Evolutionary conservation across 2,888 invertebrate species (phyloP).

Genomic region (Steinernema hermaphroditum): DNA sequence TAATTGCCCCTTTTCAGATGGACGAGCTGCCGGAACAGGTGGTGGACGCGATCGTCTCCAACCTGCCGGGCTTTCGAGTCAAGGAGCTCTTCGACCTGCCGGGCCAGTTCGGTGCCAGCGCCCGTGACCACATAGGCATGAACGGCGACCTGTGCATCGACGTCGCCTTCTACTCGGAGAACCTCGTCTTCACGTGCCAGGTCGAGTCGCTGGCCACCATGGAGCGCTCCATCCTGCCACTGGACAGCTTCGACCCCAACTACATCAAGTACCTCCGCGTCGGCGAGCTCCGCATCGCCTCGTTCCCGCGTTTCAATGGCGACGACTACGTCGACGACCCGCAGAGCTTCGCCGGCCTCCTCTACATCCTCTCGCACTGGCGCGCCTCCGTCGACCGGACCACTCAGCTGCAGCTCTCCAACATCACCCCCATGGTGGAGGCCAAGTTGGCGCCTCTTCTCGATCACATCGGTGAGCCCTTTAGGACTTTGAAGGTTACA

Average conservation of each 20-base stretch:
- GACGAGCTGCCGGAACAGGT: not conserved
- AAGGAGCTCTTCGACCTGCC: slow-evolving; percentile 24
- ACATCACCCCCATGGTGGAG: not conserved
- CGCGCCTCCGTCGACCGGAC: slow-evolving; percentile 14
- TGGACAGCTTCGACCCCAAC: slow-evolving; percentile 24
- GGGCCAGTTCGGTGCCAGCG: not conserved
- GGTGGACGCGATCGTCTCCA: slow-evolving; percentile 11
- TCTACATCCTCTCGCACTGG: slow-evolving; percentile 13
- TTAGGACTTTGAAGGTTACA: no score
- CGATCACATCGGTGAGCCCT: not conserved
- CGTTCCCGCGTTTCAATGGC: not conserved
- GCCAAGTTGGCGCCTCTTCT: slow-evolving; percentile 2
- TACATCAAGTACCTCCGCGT: slow-evolving; percentile 13
- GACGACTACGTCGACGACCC: slow-evolving; percentile 15
- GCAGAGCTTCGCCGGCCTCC: slow-evolving; percentile 16
- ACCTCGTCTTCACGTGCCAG: slow-evolving; percentile 15
- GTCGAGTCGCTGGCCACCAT: slow-evolving; percentile 19
- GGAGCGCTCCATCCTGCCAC: slow-evolving; percentile 15
- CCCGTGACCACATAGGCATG: slow-evolving; percentile 20
- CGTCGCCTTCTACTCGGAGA: slow-evolving; percentile 23
- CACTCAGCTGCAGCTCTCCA: slow-evolving; percentile 10
- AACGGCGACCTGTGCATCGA: slow-evolving; percentile 18
- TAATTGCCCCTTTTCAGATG: not conserved
- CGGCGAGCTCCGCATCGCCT: slow-evolving; percentile 16
- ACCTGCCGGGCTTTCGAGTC: not conserved